Conservation (phyloP, 2,888 invertebrate genomes). For the Drosophila pegasa region DNA sequence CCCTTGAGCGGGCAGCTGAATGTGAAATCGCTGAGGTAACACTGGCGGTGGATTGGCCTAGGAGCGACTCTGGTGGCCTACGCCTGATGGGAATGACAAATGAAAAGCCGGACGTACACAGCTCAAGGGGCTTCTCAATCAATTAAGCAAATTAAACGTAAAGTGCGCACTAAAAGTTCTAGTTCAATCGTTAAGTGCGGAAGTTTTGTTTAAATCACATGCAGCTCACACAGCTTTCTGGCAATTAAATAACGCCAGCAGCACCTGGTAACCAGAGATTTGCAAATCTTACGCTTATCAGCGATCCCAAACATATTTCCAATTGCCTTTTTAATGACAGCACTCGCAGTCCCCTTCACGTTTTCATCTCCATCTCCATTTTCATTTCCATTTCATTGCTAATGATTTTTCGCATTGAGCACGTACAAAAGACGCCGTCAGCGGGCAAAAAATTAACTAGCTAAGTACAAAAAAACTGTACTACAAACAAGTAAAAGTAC, state of each 20-base stretch:
- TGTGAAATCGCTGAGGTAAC: constrained; percentile 3
- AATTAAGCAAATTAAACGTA: constrained; percentile 52
- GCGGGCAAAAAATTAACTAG: constrained; percentile 21
- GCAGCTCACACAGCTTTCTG: constrained; percentile 27
- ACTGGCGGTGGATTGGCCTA: not conserved
- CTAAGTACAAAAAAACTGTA: not conserved
- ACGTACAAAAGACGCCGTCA: constrained; percentile 47
- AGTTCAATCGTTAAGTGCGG: constrained; percentile 15
- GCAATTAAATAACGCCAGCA: constrained; percentile 8
- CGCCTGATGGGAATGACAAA: constrained; percentile 35
- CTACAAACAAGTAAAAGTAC: not conserved
- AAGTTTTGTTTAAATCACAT: constrained; percentile 37
- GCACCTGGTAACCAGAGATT: constrained; percentile 14
- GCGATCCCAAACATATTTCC: constrained; percentile 38
- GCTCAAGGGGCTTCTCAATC: constrained; percentile 23
- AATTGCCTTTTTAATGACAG: constrained; percentile 31
- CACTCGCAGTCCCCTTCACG: constrained; percentile 15
- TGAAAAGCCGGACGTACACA: constrained; percentile 36
- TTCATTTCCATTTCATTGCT: constrained; percentile 13
- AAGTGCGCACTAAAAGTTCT: constrained; percentile 24
- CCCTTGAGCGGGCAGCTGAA: not conserved
- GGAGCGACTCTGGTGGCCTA: not conserved
- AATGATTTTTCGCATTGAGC: constrained; percentile 44
- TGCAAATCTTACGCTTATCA: constrained; percentile 50
- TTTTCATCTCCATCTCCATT: constrained; percentile 5